A percentile compares a stretch with the other conserved stretches of the same genome.
These are phyloP conservation scores for Tautogolabrus adspersus DNA, from an alignment of 2,113 vertebrate genomes.

Conservation along the genomic window DNA sequence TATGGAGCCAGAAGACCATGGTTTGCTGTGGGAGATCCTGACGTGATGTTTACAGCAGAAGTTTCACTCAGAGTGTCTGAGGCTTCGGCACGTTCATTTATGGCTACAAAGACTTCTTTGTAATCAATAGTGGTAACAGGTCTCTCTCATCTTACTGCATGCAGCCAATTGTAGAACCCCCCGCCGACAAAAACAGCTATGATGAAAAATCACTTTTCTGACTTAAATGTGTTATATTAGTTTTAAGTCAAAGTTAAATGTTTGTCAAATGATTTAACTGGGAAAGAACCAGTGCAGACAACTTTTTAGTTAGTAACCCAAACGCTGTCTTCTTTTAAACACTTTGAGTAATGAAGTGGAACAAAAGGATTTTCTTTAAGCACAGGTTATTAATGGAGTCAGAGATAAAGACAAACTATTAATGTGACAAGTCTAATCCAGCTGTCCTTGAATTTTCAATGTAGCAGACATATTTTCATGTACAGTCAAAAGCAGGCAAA, in stretches of 20 bases:
- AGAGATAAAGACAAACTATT: not conserved
- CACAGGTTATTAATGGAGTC: not conserved
- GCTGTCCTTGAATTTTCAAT: not conserved
- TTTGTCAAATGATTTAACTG: not conserved
- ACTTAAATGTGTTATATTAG: not conserved
- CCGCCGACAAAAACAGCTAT: too few relatives aligned
- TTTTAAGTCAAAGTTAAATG: not conserved
- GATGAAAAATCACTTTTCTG: not conserved
- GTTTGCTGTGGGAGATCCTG: not conserved
- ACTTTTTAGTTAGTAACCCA: not conserved
- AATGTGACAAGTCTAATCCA: too few relatives aligned
- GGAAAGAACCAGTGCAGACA: not conserved
- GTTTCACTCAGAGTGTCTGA: conserved; percentile 38
- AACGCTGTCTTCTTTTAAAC: not conserved
- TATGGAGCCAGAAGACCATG: conserved; percentile 14
- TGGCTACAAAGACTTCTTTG: conserved; percentile 12
- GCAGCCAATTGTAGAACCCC: not conserved
- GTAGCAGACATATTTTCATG: not conserved
- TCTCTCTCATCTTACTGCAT: conserved; percentile 27
- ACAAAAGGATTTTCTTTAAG: not conserved
- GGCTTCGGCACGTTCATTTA: conserved; percentile 30
- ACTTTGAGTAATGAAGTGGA: not conserved
- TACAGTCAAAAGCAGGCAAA: not conserved
- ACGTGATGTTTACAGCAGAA: conserved; percentile 7
- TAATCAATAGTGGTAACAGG: conserved; percentile 49